Evolutionary conservation across 2,888 invertebrate species (phyloP).

Genomic region (Lutraria lutraria): DNA sequence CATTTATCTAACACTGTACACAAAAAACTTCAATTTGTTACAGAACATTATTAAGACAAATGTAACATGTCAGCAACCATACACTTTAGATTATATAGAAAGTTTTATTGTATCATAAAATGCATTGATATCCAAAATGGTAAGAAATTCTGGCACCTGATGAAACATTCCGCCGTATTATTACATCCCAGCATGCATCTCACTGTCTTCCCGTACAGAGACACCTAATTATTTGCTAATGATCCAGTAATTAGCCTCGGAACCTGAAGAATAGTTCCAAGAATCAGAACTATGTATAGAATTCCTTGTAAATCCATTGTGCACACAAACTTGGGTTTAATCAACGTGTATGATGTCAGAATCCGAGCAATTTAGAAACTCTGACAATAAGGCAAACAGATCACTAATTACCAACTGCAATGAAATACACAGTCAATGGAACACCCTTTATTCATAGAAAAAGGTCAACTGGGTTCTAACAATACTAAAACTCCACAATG

Average conservation of each 20-base stretch:
- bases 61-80: no score
- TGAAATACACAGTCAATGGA: neutral
- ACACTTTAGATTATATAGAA: neutral
- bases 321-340: neutral
- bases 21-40: no score
- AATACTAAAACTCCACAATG: no score
- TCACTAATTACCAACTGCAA: neutral
- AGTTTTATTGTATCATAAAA: neutral
- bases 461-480: neutral
- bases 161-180: constrained; percentile 1
- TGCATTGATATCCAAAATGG: neutral
- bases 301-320: neutral
- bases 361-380: neutral
- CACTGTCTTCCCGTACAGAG: constrained; percentile 12
- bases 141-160: constrained; percentile 6
- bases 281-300: constrained; percentile 1
- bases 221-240: constrained; percentile 48
- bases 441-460: neutral
- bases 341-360: neutral
- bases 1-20: no score
- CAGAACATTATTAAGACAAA: no score
- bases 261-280: constrained; percentile 3
- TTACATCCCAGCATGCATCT: constrained; percentile 19
- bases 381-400: neutral
- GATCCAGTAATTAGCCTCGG: constrained; percentile 43